Evolutionary conservation across 1,140 invertebrate genomes (phyloP), one percentile per base, ranked within the genome.

Genomic region (Contarinia nasturtii): DNA sequence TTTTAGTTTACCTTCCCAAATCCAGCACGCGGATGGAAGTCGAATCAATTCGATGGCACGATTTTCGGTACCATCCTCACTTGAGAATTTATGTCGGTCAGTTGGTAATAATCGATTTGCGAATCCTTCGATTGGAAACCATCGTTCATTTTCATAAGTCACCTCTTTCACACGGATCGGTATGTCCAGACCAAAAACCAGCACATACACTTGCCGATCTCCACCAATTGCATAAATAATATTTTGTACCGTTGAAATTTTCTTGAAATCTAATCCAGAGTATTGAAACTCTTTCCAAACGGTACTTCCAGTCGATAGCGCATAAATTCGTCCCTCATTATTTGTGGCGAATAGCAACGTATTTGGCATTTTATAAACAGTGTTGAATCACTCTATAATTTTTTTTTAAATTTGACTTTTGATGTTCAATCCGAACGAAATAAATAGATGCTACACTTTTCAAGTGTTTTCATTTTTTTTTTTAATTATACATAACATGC

Each of bases 111-210:
- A 63, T 51, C 80, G 74, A 43, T 76, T 76, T 50, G 76, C 79
- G 63, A 91, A 94, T 18, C 88, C 87, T 66, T 86, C 80, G 33
- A 88, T 68, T n/a, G 87, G 88, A 49, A 86, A 70, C 89, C 89
- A 94, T 50, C 88, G 71, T 74, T 93, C 85, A 67, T 94, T 93
- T 68, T 94, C 88, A 64, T 85, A 94, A 5, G 85, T 79, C 63
- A 89, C 85, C 67, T 91, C 87, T 61, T 81, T 80, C 0, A 90
- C 81, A 50, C 86, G 69, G 49, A 93, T 92, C 1, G 89, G 87
- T 57, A 92, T 80, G 65, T 92, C 88, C 36, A 86, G 67, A 2
- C 82, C 82, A 59, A 87, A 80, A 17, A 92, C 84, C 63, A 86
- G 87, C 2, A 92, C 76, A 64, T 93, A 92, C 38, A 90, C 79